Percentiles rank a stretch among this genome's conserved stretches.
Conservation (phyloP, 2,797 vertebrate species). For the Gymnodraco acuticeps region DNA sequence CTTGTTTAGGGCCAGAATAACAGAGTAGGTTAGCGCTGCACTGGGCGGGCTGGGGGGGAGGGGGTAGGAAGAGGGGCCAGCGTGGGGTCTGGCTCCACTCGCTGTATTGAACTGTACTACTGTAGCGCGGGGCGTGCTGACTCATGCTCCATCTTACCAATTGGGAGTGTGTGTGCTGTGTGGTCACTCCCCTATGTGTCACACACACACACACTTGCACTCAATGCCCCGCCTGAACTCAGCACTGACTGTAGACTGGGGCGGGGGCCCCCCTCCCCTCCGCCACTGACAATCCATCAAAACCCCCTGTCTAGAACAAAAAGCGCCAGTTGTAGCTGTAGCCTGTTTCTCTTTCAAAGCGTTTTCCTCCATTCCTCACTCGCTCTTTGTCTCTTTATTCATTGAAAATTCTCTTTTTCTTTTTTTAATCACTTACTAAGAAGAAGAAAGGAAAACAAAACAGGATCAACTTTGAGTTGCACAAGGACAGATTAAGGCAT, state of each 20-base stretch:
- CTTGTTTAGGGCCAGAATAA: slow-evolving; percentile 74
- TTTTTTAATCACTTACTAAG: slow-evolving; percentile 50
- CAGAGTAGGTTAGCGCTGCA: slow-evolving; percentile 62
- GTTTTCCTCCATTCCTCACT: slow-evolving; percentile 30
- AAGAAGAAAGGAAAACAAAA: slow-evolving; percentile 45
- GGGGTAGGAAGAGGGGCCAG: slow-evolving; percentile 63
- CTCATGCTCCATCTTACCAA: slow-evolving; percentile 86
- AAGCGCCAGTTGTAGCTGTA: slow-evolving; percentile 80
- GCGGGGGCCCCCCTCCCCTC: slow-evolving; percentile 57
- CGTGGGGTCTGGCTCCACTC: slow-evolving; percentile 76
- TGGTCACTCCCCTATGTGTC: slow-evolving; percentile 84
- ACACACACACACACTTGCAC: slow-evolving; percentile 80
- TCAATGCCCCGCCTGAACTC: slow-evolving; percentile 85
- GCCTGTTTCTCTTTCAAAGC: slow-evolving; percentile 72
- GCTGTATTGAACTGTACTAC: slow-evolving; percentile 79
- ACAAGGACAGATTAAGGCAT: slow-evolving; percentile 85
- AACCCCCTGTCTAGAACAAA: slow-evolving; percentile 79
- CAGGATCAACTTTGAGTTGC: slow-evolving; percentile 74
- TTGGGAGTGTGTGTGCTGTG: slow-evolving; percentile 79
- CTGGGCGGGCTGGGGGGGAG: slow-evolving; percentile 64
- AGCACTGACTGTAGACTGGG: slow-evolving; percentile 78
- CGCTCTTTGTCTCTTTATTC: slow-evolving; percentile 60
- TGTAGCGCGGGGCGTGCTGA: slow-evolving; percentile 84
- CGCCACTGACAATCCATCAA: slow-evolving; percentile 82
- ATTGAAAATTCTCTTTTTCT: slow-evolving; percentile 55